These are phyloP conservation scores for Microplitis demolitor DNA, from an alignment of 1,140 invertebrate species.

Conservation along the genomic window DNA sequence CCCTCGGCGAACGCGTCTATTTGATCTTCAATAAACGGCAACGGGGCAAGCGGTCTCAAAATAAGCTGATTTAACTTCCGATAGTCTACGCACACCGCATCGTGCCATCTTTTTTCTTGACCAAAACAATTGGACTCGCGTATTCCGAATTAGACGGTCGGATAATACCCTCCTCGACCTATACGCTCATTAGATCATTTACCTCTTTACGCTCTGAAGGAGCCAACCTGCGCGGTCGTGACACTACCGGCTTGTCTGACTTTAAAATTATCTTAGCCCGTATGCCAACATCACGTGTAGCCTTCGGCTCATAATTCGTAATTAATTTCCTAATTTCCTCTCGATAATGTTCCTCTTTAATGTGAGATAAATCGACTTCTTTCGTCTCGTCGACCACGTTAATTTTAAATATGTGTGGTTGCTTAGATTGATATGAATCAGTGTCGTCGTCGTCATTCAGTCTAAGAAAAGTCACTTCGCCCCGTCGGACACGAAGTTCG, in stretches of 20 bases:
- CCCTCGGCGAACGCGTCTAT: slow-evolving; percentile 27
- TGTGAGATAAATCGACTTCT: too few relatives aligned
- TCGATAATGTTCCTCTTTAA: too few relatives aligned
- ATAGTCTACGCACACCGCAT: slow-evolving; percentile 32
- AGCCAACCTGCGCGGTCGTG: slow-evolving; percentile 13
- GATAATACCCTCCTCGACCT: slow-evolving; percentile 12
- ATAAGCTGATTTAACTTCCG: slow-evolving; percentile 26
- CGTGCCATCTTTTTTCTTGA: slow-evolving; percentile 25
- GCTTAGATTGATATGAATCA: too few relatives aligned
- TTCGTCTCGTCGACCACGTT: too few relatives aligned
- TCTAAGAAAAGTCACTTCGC: too few relatives aligned
- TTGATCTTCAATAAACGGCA: slow-evolving; percentile 28
- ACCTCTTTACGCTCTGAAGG: slow-evolving; percentile 3
- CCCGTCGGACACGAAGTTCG: too few relatives aligned
- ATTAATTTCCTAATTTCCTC: too few relatives aligned
- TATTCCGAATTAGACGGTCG: slow-evolving; percentile 19
- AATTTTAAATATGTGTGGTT: too few relatives aligned
- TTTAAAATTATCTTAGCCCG: neutral
- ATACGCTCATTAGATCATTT: slow-evolving; percentile 5
- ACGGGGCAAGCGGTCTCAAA: slow-evolving; percentile 17
- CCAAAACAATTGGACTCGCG: slow-evolving; percentile 23
- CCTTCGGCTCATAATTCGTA: too few relatives aligned
- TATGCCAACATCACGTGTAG: neutral
- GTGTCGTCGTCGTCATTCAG: too few relatives aligned
- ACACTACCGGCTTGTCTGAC: neutral